These are phyloP conservation scores for Podarcis cretensis DNA, from an alignment of 2,113 vertebrate species.

Conservation along the genomic window DNA sequence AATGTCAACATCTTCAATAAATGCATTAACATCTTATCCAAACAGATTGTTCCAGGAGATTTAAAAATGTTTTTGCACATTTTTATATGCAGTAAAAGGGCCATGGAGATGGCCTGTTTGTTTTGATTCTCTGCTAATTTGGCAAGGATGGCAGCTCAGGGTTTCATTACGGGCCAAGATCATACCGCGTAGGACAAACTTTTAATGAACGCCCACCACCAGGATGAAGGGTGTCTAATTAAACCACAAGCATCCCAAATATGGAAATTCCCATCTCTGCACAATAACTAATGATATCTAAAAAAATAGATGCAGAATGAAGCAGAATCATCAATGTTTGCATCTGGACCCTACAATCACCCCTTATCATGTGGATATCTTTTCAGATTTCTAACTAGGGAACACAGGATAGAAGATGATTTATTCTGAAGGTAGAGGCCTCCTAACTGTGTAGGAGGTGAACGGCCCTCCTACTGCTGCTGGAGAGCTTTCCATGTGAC, in stretches of 20 bases:
- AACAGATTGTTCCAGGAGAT: constrained; percentile 63
- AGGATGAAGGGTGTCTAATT: constrained; percentile 52
- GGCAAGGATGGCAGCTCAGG: constrained; percentile 37
- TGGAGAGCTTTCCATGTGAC: not conserved
- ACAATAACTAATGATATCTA: not conserved
- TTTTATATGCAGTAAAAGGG: constrained; percentile 50
- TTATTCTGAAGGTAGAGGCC: not conserved
- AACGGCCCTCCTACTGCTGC: not conserved
- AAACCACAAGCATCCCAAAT: constrained; percentile 32
- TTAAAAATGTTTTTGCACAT: constrained; percentile 41
- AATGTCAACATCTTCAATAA: constrained; percentile 64
- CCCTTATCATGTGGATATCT: not conserved
- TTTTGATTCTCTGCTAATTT: constrained; percentile 60
- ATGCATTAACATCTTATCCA: constrained; percentile 59
- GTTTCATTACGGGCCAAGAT: constrained; percentile 40
- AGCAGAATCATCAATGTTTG: not conserved
- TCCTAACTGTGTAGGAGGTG: not conserved
- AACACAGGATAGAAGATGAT: too few relatives aligned
- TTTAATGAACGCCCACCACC: constrained; percentile 18
- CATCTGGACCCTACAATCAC: not conserved
- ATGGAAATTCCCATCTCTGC: not conserved
- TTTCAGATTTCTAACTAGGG: not conserved
- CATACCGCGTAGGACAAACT: constrained; percentile 44
- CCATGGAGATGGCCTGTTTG: constrained; percentile 44
- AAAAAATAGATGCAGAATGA: not conserved